Base-by-base conservation (phyloP, 1,140 invertebrate genomes). In the Drosophila oshimai region DNA sequence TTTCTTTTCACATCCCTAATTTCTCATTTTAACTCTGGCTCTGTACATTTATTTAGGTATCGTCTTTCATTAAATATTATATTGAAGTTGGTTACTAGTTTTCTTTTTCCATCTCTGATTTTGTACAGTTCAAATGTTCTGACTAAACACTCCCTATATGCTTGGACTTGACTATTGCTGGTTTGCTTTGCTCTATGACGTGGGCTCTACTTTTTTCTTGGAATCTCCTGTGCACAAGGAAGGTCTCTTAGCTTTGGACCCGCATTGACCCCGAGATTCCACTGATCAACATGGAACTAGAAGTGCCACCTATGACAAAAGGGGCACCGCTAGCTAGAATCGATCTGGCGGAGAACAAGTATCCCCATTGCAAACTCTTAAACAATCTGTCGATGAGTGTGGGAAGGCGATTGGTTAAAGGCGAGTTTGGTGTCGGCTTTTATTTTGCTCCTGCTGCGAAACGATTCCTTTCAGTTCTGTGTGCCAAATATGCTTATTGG, bases 111-210 rank as follows among this genome's bases (percentile, higher is more conserved):
- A 42, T 42, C 51, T 57, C 51, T 61, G 58, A 61, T 61, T 65
- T 65, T 65, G 61, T 64, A 65, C 61, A 65, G 26, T 64, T 65
- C 28, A 62, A 62, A 34, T 58, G 58, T 62, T 44, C 18, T 62
- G 53, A 62, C 58, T 62, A 57, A 41, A 41, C 50, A 29, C 24
- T 33, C 45, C 18, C 12, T 24, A 22, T 29, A 33, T 26, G 6
- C 12, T 26, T 64, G 60, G 39, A 64, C 57, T 58, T 62, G 37
- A 49, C 58, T 65, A 64, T 64, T 60, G 54, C 28, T 33, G 31
- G 39, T 22, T 61, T 62, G 41, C 9, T 3, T 13, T 57, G 26
- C 15, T 37, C 20, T 18, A 3, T n/a, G n/a, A n/a, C n/a, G n/a
- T n/a, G n/a, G n/a, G n/a, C n/a, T n/a, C n/a, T n/a, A n/a, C n/a